These are phyloP conservation scores for Diadromus collaris DNA, from an alignment of 2,888 invertebrate species.

Conservation along the genomic window DNA sequence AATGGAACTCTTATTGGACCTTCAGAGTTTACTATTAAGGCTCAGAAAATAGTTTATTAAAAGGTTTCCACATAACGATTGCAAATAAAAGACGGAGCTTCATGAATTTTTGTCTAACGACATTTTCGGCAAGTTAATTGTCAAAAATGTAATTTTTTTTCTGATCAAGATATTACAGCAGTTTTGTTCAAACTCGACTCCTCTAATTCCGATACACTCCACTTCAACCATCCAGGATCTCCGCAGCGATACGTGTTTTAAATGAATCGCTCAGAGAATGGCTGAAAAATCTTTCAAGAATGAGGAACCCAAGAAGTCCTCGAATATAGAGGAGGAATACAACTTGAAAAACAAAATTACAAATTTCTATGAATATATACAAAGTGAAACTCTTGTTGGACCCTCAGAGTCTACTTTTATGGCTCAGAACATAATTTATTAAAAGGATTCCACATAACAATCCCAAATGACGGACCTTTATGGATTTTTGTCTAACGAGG, in stretches of 20 bases:
- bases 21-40: background rate
- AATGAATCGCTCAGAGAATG: background rate
- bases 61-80: background rate
- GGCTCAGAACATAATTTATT: background rate
- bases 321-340: background rate
- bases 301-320: conserved; percentile 18
- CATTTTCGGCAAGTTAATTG: background rate
- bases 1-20: background rate
- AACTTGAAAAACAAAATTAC: too few relatives aligned
- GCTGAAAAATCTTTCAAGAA: conserved; percentile 12
- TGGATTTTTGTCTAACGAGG: too few relatives aligned
- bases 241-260: background rate
- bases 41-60: background rate
- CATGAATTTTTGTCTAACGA: too few relatives aligned
- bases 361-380: too few relatives aligned
- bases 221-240: background rate
- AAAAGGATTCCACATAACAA: background rate
- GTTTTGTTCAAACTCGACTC: conserved; percentile 37
- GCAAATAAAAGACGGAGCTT: background rate
- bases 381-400: background rate
- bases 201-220: conserved; percentile 7
- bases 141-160: background rate
- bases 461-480: background rate
- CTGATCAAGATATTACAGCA: background rate
- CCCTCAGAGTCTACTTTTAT: background rate